Percentiles rank a stretch among this genome's conserved stretches.
phyloP scores from a whole-genome alignment of 1,140 invertebrate species.

The Goniozus legneri region DNA sequence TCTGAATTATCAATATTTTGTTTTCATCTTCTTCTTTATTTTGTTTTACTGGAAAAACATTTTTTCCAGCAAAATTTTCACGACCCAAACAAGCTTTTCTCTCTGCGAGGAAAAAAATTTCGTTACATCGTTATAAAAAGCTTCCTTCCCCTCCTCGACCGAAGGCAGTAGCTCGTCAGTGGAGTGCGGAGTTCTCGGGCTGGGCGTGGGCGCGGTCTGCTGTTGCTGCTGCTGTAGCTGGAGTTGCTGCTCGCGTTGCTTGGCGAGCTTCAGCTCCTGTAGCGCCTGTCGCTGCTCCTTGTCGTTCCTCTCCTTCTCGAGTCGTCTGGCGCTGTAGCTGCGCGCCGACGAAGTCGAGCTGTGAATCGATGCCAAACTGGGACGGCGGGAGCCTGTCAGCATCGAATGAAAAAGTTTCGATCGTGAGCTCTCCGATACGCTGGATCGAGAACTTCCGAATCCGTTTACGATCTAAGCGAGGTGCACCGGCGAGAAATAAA shows the following conservation, averaged over 20 bases:
- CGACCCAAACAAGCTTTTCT: too few species aligned
- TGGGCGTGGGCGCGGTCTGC: slow-evolving; percentile 63
- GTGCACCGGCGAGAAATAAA: too few species aligned
- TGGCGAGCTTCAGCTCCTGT: slow-evolving; percentile 66
- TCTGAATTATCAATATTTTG: too few species aligned
- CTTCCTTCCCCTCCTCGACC: slow-evolving; percentile 70
- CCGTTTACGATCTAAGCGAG: too few species aligned
- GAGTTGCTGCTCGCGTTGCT: slow-evolving; percentile 40
- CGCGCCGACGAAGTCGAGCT: slow-evolving; percentile 74
- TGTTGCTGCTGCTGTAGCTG: slow-evolving; percentile 40
- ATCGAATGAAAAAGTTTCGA: too few species aligned
- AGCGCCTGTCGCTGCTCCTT: slow-evolving; percentile 71
- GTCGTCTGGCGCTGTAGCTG: slow-evolving; percentile 72
- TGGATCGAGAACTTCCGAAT: too few species aligned
- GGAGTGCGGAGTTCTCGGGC: slow-evolving; percentile 71
- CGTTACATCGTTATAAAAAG: slow-evolving; percentile 45
- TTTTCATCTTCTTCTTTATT: too few species aligned
- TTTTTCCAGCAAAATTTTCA: too few species aligned
- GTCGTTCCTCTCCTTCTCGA: slow-evolving; percentile 73
- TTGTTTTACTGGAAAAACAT: too few species aligned
- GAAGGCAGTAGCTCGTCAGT: slow-evolving; percentile 73
- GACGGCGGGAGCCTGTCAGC: slow-evolving; percentile 74
- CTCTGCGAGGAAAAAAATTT: too few species aligned
- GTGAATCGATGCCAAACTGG: slow-evolving; percentile 75
- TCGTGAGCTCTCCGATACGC: too few species aligned